A percentile compares a stretch with the other conserved stretches of the same genome.
phyloP scores from a whole-genome alignment of 2,113 vertebrate genomes.

The Procavia capensis region DNA sequence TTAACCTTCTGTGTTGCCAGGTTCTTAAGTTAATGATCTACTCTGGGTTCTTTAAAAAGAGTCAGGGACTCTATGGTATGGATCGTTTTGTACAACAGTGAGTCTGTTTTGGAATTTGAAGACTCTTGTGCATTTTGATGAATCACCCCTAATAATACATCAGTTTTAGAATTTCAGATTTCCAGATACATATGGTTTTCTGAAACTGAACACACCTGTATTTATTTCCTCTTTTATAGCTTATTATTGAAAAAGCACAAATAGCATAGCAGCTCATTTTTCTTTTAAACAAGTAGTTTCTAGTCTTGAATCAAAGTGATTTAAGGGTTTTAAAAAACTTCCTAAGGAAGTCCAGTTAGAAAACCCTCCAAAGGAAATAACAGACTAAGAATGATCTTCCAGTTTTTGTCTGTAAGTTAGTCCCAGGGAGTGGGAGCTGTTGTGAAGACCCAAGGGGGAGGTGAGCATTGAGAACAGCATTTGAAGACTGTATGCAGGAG shows the following conservation, averaged over 20 bases:
- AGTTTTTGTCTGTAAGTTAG: too few relatives aligned
- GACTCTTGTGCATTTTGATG: slow-evolving; percentile 15
- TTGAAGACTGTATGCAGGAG: background rate
- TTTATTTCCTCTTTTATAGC: slow-evolving; percentile 50
- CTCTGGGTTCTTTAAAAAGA: slow-evolving; percentile 50
- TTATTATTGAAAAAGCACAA: slow-evolving; percentile 51
- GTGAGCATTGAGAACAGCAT: background rate
- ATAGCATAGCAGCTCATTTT: background rate
- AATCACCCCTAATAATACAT: background rate
- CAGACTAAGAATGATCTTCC: background rate
- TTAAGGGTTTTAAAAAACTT: background rate
- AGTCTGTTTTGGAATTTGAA: slow-evolving; percentile 10
- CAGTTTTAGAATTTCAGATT: slow-evolving; percentile 38
- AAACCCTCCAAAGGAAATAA: background rate
- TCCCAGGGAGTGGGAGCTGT: background rate
- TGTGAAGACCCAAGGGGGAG: background rate
- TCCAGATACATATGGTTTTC: background rate
- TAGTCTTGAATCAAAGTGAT: background rate
- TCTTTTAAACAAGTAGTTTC: background rate
- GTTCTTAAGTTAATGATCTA: slow-evolving; percentile 61
- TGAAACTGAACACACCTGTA: background rate
- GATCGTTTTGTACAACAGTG: slow-evolving; percentile 25
- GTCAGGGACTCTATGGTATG: background rate
- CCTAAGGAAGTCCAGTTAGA: background rate
- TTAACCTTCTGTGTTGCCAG: slow-evolving; percentile 17